phyloP scores from a whole-genome alignment of 37 sponge, comb jelly and placozoan genomes.

The Cliona cf. orientalis region DNA sequence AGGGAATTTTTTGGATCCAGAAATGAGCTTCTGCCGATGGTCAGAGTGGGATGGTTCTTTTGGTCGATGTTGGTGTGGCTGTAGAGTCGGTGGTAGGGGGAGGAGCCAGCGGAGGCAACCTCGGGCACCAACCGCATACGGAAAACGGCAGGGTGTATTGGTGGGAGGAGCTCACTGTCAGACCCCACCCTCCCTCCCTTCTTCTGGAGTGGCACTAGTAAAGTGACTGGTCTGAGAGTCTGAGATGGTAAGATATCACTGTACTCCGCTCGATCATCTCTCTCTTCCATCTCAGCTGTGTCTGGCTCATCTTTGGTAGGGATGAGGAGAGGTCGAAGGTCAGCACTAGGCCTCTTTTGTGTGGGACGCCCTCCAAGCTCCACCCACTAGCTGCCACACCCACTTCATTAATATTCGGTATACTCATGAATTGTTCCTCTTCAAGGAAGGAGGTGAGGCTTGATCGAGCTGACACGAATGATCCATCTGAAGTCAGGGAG shows the following conservation, averaged over 20 bases:
- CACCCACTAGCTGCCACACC: not conserved
- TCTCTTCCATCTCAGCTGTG: too few species aligned
- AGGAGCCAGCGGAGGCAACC: not conserved
- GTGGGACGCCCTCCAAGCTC: not conserved
- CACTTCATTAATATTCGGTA: slow-evolving; percentile 5
- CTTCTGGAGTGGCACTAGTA: not conserved
- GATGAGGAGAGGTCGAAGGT: too few species aligned
- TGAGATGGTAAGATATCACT: not conserved
- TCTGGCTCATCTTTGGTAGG: too few species aligned
- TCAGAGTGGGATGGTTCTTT: too few species aligned
- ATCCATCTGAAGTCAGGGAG: slow-evolving; percentile 11
- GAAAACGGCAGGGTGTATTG: not conserved
- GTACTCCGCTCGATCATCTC: not conserved
- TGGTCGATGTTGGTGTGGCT: slow-evolving; percentile 6
- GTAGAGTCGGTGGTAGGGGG: not conserved
- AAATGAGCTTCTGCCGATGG: too few species aligned
- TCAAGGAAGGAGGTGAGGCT: slow-evolving; percentile 21
- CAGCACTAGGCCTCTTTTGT: too few species aligned
- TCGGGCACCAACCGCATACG: not conserved
- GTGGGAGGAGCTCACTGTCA: not conserved
- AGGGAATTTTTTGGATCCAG: too few species aligned
- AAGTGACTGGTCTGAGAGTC: not conserved
- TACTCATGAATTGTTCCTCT: slow-evolving; percentile 26
- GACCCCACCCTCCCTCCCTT: not conserved
- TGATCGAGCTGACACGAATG: slow-evolving; percentile 30